Evolutionary conservation across 2,888 invertebrate species (phyloP).

Genomic region (Chouioia cunea): DNA sequence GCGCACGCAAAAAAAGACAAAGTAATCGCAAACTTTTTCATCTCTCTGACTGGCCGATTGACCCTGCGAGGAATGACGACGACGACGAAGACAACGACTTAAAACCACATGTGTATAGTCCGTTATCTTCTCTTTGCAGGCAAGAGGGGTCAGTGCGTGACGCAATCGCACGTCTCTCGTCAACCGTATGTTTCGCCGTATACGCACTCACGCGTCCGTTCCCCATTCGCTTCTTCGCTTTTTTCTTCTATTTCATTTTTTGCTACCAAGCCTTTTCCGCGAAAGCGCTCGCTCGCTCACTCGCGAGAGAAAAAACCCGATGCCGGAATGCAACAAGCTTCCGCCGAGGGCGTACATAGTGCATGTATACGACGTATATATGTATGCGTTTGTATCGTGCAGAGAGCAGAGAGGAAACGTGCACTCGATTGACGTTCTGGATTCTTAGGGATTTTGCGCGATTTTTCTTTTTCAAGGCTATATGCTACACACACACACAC

Average conservation of each 20-base stretch:
- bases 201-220: conserved; percentile 33
- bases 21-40: no score
- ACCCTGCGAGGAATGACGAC: conserved; percentile 34
- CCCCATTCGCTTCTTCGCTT: conserved; percentile 18
- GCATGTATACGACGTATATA: neutral
- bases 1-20: no score
- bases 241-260: conserved; percentile 24
- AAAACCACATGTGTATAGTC: conserved; percentile 17
- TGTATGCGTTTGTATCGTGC: neutral
- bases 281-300: conserved; percentile 2
- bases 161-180: conserved; percentile 25
- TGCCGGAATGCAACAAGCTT: neutral
- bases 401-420: no score
- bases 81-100: no score
- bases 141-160: conserved; percentile 37
- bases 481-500: no score
- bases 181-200: conserved; percentile 44
- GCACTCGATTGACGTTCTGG: no score
- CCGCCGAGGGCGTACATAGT: conserved; percentile 13
- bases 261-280: conserved; percentile 34
- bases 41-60: conserved; percentile 41
- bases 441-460: no score
- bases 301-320: conserved; percentile 6
- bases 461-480: no score
- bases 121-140: conserved; percentile 30